Percentiles rank a stretch among this genome's conserved stretches.
Evolutionary conservation across 2,797 vertebrate genomes (phyloP).

Genomic region (Echeneis naucrates): DNA sequence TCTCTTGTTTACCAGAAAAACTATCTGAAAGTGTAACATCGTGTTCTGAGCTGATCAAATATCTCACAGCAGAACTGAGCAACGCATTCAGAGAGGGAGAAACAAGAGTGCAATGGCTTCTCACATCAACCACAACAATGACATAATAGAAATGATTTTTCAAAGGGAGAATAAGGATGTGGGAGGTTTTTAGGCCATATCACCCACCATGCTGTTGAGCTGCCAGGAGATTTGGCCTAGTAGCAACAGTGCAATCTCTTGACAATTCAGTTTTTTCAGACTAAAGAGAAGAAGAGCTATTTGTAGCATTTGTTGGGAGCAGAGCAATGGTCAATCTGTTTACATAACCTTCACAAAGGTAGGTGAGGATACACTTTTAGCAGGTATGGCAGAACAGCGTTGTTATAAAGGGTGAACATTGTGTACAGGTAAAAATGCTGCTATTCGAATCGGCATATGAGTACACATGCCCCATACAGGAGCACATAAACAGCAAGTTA

Average conservation of each 20-base stretch:
- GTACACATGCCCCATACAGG: constrained; percentile 12
- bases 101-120: constrained; percentile 48
- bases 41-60: constrained; percentile 67
- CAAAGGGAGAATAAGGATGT: constrained; percentile 43
- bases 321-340: constrained; percentile 58
- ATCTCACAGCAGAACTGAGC: constrained; percentile 52
- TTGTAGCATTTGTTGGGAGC: constrained; percentile 56
- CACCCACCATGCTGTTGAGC: constrained; percentile 33
- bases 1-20: constrained; percentile 61
- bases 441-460: constrained; percentile 18
- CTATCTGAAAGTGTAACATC: constrained; percentile 53
- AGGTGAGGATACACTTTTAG: constrained; percentile 42
- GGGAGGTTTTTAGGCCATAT: constrained; percentile 58
- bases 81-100: constrained; percentile 44
- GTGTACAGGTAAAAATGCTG: constrained; percentile 14
- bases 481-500: neutral
- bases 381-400: constrained; percentile 34
- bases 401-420: constrained; percentile 31
- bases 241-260: constrained; percentile 52
- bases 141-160: constrained; percentile 58
- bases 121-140: constrained; percentile 50
- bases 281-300: constrained; percentile 47
- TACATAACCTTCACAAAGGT: constrained; percentile 54
- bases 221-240: constrained; percentile 62
- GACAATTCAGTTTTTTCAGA: constrained; percentile 56